A percentile compares a stretch with the other conserved stretches of the same genome.
These are phyloP conservation scores for Doryteuthis pealeii DNA, from an alignment of 1,140 invertebrate species.

Conservation along the genomic window DNA sequence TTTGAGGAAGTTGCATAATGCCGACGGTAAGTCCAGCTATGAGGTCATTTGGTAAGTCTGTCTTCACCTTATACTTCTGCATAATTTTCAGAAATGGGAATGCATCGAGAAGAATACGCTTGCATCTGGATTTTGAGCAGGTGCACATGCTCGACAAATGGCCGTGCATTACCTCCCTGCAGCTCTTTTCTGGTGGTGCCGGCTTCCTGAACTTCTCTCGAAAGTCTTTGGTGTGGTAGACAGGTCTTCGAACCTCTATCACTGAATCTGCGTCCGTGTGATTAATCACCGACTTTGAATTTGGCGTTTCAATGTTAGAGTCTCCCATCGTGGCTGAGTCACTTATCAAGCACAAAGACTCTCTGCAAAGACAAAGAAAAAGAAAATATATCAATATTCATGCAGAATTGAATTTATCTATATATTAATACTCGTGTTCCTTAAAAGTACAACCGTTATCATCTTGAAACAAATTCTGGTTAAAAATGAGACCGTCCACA, in stretches of 20 bases:
- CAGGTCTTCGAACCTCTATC: neutral
- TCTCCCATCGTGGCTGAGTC: neutral
- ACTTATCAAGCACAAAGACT: no score
- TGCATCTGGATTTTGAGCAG: slow-evolving; percentile 30
- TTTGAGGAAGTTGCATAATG: slow-evolving; percentile 54
- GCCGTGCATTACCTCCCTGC: neutral
- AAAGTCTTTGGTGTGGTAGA: neutral
- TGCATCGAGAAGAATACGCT: slow-evolving; percentile 27
- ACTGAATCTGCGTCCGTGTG: neutral
- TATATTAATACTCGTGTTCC: no score
- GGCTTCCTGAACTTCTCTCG: neutral
- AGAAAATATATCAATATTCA: no score
- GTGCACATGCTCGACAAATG: neutral
- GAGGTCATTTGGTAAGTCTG: slow-evolving; percentile 45
- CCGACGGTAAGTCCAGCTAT: slow-evolving; percentile 53
- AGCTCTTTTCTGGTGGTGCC: neutral
- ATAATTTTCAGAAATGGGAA: slow-evolving; percentile 47
- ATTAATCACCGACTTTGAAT: neutral
- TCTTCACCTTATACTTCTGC: slow-evolving; percentile 42
- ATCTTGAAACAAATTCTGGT: no score
- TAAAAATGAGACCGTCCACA: no score
- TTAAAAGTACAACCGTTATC: no score
- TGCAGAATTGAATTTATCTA: no score
- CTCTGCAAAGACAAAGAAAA: no score
- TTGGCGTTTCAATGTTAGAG: neutral